A percentile compares a stretch with the other conserved stretches of the same genome.
These are phyloP conservation scores for Callosobruchus maculatus DNA, from an alignment of 2,888 invertebrate species.

Conservation along the genomic window DNA sequence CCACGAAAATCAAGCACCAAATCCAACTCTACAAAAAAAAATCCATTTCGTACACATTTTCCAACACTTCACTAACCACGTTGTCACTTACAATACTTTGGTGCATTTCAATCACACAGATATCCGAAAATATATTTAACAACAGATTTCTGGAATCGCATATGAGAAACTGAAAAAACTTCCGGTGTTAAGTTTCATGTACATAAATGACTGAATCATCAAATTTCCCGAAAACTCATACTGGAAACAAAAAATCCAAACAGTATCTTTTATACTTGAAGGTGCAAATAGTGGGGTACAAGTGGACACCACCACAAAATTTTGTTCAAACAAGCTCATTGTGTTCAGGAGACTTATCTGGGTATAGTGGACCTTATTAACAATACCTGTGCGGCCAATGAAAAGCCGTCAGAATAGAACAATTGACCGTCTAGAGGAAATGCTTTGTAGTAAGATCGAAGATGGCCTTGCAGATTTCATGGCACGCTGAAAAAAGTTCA, in stretches of 20 bases:
- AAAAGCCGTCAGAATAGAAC: slow-evolving; percentile 13
- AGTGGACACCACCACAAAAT: neutral
- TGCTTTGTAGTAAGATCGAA: slow-evolving; percentile 43
- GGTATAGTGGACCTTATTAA: neutral
- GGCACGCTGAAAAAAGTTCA: neutral
- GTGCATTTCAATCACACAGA: neutral
- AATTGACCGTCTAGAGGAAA: slow-evolving; percentile 36
- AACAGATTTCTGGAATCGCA: too few relatives aligned
- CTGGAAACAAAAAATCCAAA: slow-evolving; percentile 27
- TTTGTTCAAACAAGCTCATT: neutral
- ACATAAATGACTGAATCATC: neutral
- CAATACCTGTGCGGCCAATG: neutral
- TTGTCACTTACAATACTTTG: neutral
- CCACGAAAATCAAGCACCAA: neutral
- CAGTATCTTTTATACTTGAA: slow-evolving; percentile 35
- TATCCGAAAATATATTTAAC: neutral
- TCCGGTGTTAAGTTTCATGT: too few relatives aligned
- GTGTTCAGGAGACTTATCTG: neutral
- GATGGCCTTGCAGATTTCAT: slow-evolving; percentile 44
- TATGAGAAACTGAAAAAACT: too few relatives aligned
- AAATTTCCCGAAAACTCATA: slow-evolving; percentile 17
- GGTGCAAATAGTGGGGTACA: slow-evolving; percentile 30
- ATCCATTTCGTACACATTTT: neutral
- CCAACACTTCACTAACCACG: neutral
- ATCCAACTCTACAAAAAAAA: neutral